Base-by-base conservation (phyloP, 2,113 vertebrate genomes). In the Esox niger region DNA sequence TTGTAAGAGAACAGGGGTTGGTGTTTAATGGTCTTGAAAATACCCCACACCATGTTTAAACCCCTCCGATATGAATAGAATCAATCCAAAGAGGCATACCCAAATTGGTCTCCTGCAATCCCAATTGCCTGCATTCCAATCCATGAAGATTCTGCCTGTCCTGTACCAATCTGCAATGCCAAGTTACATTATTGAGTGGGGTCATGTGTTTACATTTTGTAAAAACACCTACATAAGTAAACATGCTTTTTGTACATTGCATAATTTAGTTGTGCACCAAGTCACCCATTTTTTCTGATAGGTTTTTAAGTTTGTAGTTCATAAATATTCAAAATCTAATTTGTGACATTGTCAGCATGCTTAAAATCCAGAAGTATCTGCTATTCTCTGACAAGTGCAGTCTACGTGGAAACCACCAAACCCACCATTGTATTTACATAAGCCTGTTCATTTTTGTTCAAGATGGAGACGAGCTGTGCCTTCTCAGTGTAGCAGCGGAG, bases 391-490 rank as follows among this genome's bases (percentile, higher is more conserved):
- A n/a, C n/a, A n/a, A n/a, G n/a, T n/a, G n/a, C n/a, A n/a, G n/a
- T n/a, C n/a, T n/a, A n/a, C 38, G 13, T 43, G 13, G 56, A 31
- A 26, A 58, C n/a, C n/a, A 20, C 17, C 60, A 4, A 11, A 6
- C 26, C 71, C 69, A 92, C 91, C 90, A 92, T 86, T 74, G 63
- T 89, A 81, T 87, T 85, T 1, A 93, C 82, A 3, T 79, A 92
- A 0, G 84, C 84, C 74, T 93, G 91, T 60, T 93, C 91, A 0
- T 80, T 49, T 64, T 47, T 70, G 81, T 62, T 75, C 20, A 66
- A 78, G 70, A 93, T 91, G 58, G 90, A 90, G 31, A 83, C 88
- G 4, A 91, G 87, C 0, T 0, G 7, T 27, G 91, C 87, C 25
- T 85, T 86, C 74, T 92, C 90, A 0, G 3, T 17, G 26, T 76